Percentiles rank a stretch among this genome's conserved stretches.
Evolutionary conservation across 2,888 invertebrate species (phyloP).

Genomic region (Chymomyza fuscimana): DNA sequence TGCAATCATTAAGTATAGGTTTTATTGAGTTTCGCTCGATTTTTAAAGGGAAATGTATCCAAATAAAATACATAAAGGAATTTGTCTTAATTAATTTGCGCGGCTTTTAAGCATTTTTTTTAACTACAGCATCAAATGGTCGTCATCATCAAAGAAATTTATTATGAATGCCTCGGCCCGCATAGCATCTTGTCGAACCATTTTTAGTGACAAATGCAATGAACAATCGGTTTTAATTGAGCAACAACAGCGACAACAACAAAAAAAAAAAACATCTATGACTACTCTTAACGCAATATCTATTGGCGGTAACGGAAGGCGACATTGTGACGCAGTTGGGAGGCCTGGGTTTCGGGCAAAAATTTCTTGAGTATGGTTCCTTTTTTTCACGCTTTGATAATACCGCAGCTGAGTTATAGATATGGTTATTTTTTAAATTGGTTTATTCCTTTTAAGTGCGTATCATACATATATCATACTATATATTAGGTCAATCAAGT

Average conservation of each 20-base stretch:
- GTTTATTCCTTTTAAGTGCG: too few relatives aligned
- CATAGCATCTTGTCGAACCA: slow-evolving; percentile 34
- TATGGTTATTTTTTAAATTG: background rate
- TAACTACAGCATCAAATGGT: slow-evolving; percentile 13
- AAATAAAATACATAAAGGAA: slow-evolving; percentile 16
- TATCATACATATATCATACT: too few relatives aligned
- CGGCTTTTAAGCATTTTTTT: slow-evolving; percentile 15
- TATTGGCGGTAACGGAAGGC: slow-evolving; percentile 22
- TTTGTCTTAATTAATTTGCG: slow-evolving; percentile 50
- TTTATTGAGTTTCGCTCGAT: slow-evolving; percentile 17
- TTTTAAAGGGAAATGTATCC: slow-evolving; percentile 15
- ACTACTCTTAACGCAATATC: slow-evolving; percentile 28
- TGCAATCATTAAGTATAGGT: slow-evolving; percentile 49
- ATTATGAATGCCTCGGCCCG: slow-evolving; percentile 52
- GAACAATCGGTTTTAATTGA: slow-evolving; percentile 69
- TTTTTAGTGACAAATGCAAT: slow-evolving; percentile 65
- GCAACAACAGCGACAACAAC: slow-evolving; percentile 21
- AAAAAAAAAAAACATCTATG: background rate
- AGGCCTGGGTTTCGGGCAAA: slow-evolving; percentile 5
- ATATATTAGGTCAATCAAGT: background rate
- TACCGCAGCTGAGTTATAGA: background rate
- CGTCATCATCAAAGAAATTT: slow-evolving; percentile 58
- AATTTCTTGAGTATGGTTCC: slow-evolving; percentile 13
- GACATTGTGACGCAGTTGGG: slow-evolving; percentile 54
- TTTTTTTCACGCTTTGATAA: slow-evolving; percentile 10